A percentile compares a stretch with the other conserved stretches of the same genome.
phyloP scores from a whole-genome alignment of 1,140 invertebrate genomes.

The Arion vulgaris region DNA sequence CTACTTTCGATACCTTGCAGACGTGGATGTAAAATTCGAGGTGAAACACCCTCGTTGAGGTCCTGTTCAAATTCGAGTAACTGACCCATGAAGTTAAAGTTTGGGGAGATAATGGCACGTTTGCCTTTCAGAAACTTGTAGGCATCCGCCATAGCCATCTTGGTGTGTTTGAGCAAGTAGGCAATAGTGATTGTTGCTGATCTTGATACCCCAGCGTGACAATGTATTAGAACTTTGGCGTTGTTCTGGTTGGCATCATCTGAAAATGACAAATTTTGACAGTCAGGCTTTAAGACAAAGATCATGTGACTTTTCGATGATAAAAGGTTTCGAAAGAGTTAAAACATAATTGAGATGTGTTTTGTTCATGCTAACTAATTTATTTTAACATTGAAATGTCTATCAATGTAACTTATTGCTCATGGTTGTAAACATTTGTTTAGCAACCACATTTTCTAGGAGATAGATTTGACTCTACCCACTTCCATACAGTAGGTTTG shows the following conservation, averaged over 20 bases:
- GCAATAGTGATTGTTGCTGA: constrained; percentile 95
- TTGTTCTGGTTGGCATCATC: constrained; percentile 86
- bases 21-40: constrained; percentile 51
- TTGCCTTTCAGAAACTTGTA: constrained; percentile 90
- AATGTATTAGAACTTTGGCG: constrained; percentile 90
- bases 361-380: too few relatives aligned
- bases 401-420: too few relatives aligned
- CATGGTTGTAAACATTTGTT: too few relatives aligned
- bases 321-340: too few relatives aligned
- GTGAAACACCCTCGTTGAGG: constrained; percentile 58
- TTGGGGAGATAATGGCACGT: constrained; percentile 93
- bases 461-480: too few relatives aligned
- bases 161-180: constrained; percentile 92
- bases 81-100: constrained; percentile 80
- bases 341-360: too few relatives aligned
- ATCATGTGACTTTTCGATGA: too few relatives aligned
- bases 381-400: too few relatives aligned
- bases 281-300: not conserved
- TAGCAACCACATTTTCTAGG: too few relatives aligned
- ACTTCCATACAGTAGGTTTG: too few relatives aligned
- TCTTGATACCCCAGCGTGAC: constrained; percentile 94
- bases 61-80: constrained; percentile 76
- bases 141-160: constrained; percentile 89
- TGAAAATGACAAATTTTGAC: constrained; percentile 75
- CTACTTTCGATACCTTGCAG: constrained; percentile 51